Base-by-base conservation (phyloP, 1,140 invertebrate genomes). In the Mylabris phalerata region DNA sequence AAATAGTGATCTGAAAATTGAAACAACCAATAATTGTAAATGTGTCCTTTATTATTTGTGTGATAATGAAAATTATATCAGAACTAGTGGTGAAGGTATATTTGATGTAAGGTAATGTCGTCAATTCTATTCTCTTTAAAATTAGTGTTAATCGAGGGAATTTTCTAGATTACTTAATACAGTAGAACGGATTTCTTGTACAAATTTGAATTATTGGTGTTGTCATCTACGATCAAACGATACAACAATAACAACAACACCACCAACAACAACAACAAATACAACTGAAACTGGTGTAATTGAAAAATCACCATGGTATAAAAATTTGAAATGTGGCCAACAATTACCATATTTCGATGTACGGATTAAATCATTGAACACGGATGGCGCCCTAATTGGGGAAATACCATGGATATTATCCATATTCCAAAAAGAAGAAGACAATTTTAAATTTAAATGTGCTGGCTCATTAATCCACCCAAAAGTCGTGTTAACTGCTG, bases 391-490 rank as follows among this genome's bases (percentile, higher is more conserved):
- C 9, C 9, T 47, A 11, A 13, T 44, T 0, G 52, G 52, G 13
- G 52, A 55, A 40, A 5, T 47, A 4, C 52, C 52, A 4, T 55
- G 52, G 52, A 43, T 55, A 10, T 42, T 47, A 9, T 24, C 44
- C 38, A 47, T 55, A 6, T 47, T 55, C 6, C 10, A 55, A 6
- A 55, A 55, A 47, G 6, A 4, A 6, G 24, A 47, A 3, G 50
- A 50, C 6, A 11, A 13, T 7, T 58, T 44, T 26, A 10, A 38
- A 38, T 58, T 42, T 24, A 25, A 76, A 32, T 82, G 82, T 63
- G 81, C 80, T 3, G 82, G 78, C 6, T 75, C 81, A n/a, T 59
- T 84, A 3, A 80, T 84, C 43, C 71, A 77, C 48, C 75, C 75
- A 0, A 66, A 71, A 39, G 78, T 81, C 3, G 77, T 82, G 4